phyloP scores from a whole-genome alignment of 2,797 vertebrate genomes.

The Tangara arthus region DNA sequence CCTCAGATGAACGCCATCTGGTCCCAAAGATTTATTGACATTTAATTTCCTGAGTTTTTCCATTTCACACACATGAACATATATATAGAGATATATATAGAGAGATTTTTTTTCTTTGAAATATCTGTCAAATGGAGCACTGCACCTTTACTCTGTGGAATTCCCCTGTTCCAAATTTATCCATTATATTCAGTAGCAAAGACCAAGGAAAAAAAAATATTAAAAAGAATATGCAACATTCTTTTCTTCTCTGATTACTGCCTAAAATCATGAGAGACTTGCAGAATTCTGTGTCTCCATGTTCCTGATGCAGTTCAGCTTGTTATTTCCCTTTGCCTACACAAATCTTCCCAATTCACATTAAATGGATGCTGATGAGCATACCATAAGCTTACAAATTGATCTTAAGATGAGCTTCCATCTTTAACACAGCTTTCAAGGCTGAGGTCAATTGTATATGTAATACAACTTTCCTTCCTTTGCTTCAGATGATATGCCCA shows the following conservation, averaged over 20 bases:
- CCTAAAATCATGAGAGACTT: not conserved
- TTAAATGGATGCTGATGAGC: not conserved
- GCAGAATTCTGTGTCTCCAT: not conserved
- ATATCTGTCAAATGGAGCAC: not conserved
- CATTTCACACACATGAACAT: not conserved
- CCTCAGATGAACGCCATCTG: slow-evolving; percentile 37
- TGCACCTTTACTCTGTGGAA: not conserved
- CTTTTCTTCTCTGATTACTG: not conserved
- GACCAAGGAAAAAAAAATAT: not conserved
- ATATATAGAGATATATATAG: not conserved
- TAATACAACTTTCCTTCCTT: not conserved
- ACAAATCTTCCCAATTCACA: not conserved
- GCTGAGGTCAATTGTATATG: not conserved
- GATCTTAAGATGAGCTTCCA: not conserved
- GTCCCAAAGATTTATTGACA: slow-evolving; percentile 20
- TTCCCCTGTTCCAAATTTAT: not conserved
- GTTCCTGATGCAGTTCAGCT: not conserved
- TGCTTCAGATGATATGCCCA: not conserved
- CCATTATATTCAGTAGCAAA: not conserved
- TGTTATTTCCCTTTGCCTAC: not conserved
- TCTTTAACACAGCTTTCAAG: not conserved
- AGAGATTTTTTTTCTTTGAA: not conserved
- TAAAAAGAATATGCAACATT: not conserved
- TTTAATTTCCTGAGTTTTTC: slow-evolving; percentile 49
- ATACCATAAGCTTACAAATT: not conserved